phyloP scores from a whole-genome alignment of 2,797 vertebrate genomes.

The Diglossa cyanea region DNA sequence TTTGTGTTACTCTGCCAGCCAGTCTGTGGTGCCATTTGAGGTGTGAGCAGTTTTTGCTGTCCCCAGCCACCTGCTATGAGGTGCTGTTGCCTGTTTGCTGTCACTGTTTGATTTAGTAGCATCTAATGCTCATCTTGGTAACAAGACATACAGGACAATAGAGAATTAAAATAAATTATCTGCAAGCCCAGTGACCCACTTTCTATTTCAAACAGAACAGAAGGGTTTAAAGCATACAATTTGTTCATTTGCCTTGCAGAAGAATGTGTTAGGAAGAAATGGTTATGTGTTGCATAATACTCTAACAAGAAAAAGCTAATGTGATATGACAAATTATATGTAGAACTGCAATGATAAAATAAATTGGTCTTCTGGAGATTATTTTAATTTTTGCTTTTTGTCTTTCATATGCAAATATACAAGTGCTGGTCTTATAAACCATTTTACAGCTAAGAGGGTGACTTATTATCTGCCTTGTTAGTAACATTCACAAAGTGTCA shows the following conservation, averaged over 20 bases:
- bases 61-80: background rate
- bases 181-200: conserved; percentile 29
- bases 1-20: background rate
- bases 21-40: accelerated
- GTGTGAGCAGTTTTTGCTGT: background rate
- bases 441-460: background rate
- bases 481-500: background rate
- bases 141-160: background rate
- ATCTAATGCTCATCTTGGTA: background rate
- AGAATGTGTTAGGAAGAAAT: background rate
- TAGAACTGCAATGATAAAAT: background rate
- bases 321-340: background rate
- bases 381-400: background rate
- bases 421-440: background rate
- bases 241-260: background rate
- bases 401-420: conserved; percentile 39
- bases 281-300: background rate
- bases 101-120: background rate
- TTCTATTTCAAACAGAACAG: background rate
- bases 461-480: background rate
- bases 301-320: background rate
- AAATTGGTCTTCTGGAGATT: background rate
- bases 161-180: conserved; percentile 2
- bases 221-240: background rate
- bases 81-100: background rate